phyloP scores from a whole-genome alignment of 1,140 invertebrate species.

The Drosophila ohnishii region DNA sequence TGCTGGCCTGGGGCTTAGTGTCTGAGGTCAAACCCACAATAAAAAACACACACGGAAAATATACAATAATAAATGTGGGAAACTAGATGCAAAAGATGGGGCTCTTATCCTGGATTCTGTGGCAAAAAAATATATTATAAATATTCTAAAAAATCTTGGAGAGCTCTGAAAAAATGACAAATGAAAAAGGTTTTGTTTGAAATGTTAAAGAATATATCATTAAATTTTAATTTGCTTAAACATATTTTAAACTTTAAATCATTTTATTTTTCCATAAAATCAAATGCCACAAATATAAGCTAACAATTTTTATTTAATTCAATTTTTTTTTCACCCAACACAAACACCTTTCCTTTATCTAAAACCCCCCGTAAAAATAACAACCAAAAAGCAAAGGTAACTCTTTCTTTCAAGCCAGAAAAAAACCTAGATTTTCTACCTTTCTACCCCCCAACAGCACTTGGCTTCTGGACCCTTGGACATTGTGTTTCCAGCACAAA shows the following conservation, averaged over 20 bases:
- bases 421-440: constrained; percentile 2
- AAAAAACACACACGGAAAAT: constrained; percentile 31
- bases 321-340: neutral
- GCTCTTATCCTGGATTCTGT: constrained; percentile 6
- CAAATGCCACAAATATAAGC: too few species aligned
- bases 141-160: neutral
- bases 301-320: neutral
- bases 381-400: neutral
- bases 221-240: too few species aligned
- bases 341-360: neutral
- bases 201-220: too few species aligned
- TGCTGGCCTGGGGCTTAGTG: constrained; percentile 41
- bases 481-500: constrained; percentile 9
- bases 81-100: neutral
- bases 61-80: constrained; percentile 6
- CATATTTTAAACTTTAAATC: too few species aligned
- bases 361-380: constrained; percentile 6
- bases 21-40: constrained; percentile 72
- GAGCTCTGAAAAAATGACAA: neutral
- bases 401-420: neutral
- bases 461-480: constrained; percentile 32
- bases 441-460: neutral
- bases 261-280: too few species aligned
- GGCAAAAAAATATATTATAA: neutral
- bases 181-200: neutral